phyloP scores from a whole-genome alignment of 1,140 invertebrate species.

The Drosophila varians region DNA sequence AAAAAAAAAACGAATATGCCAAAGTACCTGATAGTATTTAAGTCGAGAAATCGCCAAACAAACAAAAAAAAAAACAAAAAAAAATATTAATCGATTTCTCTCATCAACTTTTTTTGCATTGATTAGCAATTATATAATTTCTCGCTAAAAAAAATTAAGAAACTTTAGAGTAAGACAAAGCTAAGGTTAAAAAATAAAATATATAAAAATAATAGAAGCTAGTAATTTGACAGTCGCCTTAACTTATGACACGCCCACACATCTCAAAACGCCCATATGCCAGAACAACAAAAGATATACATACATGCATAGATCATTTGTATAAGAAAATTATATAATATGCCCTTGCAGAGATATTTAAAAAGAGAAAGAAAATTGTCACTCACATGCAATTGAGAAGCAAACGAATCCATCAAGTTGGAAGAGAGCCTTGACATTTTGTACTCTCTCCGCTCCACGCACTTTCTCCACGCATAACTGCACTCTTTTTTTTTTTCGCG shows the following conservation, averaged over 20 bases:
- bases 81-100: background rate
- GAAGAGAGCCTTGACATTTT: no score
- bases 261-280: conserved; percentile 34
- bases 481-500: no score
- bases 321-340: background rate
- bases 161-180: conserved; percentile 24
- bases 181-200: background rate
- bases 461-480: no score
- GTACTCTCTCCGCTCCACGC: no score
- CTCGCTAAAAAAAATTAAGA: background rate
- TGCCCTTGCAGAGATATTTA: background rate
- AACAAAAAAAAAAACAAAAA: background rate
- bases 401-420: no score
- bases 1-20: conserved; percentile 62
- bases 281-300: background rate
- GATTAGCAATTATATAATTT: conserved; percentile 7
- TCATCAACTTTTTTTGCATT: conserved; percentile 24
- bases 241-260: conserved; percentile 71
- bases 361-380: no score
- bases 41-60: conserved; percentile 26
- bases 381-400: no score
- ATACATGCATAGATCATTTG: no score
- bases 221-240: conserved; percentile 68
- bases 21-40: conserved; percentile 83
- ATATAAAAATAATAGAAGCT: conserved; percentile 42